Base-by-base conservation (phyloP, 2,113 vertebrate genomes). In the Arothron firmamentum region DNA sequence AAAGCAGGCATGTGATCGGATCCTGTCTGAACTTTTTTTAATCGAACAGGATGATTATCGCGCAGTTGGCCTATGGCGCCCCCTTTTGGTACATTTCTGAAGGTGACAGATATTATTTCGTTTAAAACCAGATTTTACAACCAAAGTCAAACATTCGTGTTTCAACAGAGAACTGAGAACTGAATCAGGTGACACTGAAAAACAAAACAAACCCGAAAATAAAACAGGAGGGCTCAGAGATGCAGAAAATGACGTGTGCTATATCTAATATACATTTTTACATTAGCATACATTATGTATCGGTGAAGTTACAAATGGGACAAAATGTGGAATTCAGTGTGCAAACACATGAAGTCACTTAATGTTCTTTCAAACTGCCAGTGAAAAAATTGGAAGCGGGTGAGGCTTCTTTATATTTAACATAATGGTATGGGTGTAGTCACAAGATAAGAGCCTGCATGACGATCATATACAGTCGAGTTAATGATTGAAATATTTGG, bases 51-150 rank as follows among this genome's bases (percentile, higher is more conserved):
- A 28, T 28, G 25, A 28, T 5, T 28, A 5, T 6, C 25, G 6
- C 25, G 2, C n/a, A 2, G 72, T 77, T 76, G 75, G 81, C 73
- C 76, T 85, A 46, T 87, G 72, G 80, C 86, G 78, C 86, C 90
- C 67, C 81, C 52, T 71, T 62, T 80, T 89, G 90, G 84, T 48
- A 0, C n/a, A 1, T 21, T 9, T 49, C 4, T 14, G 57, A 49
- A 85, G 77, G 15, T 71, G 46, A 34, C 61, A 48, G 2, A 16
- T 43, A 46, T 3, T 6, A 17, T 63, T 47, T 50, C 16, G 2
- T 16, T 5, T 45, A 20, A 50, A 21, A 65, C 19, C 1, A 6
- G 12, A 63, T 64, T 47, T n/a, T 56, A n/a, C 45, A 41, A 52
- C n/a, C 34, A 38, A 38, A 38, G 34, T 38, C 6, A 38, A 38